phyloP scores from a whole-genome alignment of 2,888 invertebrate species.

The Dasysyrphus albostriatus region DNA sequence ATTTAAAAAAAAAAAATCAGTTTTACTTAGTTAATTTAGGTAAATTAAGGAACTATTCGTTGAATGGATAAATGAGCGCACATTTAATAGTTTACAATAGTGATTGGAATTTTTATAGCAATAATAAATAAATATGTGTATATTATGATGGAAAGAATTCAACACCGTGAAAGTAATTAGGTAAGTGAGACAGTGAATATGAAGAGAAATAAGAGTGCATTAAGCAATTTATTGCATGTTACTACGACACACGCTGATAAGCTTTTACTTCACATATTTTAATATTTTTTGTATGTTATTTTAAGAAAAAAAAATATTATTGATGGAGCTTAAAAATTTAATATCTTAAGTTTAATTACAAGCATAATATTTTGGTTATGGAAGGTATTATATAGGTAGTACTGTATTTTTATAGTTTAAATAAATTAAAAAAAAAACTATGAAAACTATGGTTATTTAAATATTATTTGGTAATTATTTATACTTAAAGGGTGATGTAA shows the following conservation, averaged over 20 bases:
- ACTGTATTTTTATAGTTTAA: background rate
- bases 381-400: background rate
- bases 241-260: slow-evolving; percentile 49
- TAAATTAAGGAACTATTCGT: slow-evolving; percentile 38
- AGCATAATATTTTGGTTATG: background rate
- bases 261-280: slow-evolving; percentile 39
- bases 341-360: slow-evolving; percentile 10
- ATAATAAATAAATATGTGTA: background rate
- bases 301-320: too few relatives aligned
- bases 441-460: background rate
- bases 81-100: slow-evolving; percentile 29
- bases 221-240: slow-evolving; percentile 53
- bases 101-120: slow-evolving; percentile 31
- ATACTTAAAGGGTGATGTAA: background rate
- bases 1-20: background rate
- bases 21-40: slow-evolving; percentile 19
- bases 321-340: background rate
- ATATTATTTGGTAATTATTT: background rate
- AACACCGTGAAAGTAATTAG: slow-evolving; percentile 65
- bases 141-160: slow-evolving; percentile 30
- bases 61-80: slow-evolving; percentile 10
- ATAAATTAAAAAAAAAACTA: too few relatives aligned
- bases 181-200: slow-evolving; percentile 49
- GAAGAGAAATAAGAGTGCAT: slow-evolving; percentile 54
- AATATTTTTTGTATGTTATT: background rate